Conservation (phyloP, 1,140 invertebrate species). For the Polypedilum pembai region DNA sequence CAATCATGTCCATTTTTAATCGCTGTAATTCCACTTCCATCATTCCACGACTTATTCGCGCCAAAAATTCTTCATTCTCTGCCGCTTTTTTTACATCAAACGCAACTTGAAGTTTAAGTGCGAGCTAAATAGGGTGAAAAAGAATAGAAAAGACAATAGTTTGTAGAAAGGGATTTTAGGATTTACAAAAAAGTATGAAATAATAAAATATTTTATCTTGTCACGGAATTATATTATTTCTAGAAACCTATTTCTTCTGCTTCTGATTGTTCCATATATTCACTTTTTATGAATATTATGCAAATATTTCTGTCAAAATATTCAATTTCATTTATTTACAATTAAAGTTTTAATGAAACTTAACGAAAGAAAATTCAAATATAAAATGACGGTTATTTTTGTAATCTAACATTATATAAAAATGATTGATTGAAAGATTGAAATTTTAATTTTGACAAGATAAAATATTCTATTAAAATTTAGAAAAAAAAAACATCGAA, state of each 20-base stretch:
- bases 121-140: slow-evolving; percentile 34
- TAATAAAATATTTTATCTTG: slow-evolving; percentile 1
- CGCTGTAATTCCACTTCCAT: slow-evolving; percentile 38
- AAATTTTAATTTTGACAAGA: too few relatives aligned
- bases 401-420: too few relatives aligned
- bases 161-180: background rate
- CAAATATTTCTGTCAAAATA: too few relatives aligned
- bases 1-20: slow-evolving; percentile 39
- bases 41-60: slow-evolving; percentile 39
- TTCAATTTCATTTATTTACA: too few relatives aligned
- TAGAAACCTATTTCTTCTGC: too few relatives aligned
- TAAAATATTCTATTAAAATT: background rate
- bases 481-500: slow-evolving; percentile 3
- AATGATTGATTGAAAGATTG: too few relatives aligned
- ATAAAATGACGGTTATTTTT: too few relatives aligned
- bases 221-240: too few relatives aligned
- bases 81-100: slow-evolving; percentile 41
- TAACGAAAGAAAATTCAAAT: too few relatives aligned
- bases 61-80: slow-evolving; percentile 43
- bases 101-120: slow-evolving; percentile 39
- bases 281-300: too few relatives aligned
- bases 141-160: background rate
- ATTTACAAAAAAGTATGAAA: slow-evolving; percentile 30
- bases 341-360: too few relatives aligned
- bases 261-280: too few relatives aligned